These are phyloP conservation scores for Perca fluviatilis DNA, from an alignment of 2,113 vertebrate species.

Conservation along the genomic window DNA sequence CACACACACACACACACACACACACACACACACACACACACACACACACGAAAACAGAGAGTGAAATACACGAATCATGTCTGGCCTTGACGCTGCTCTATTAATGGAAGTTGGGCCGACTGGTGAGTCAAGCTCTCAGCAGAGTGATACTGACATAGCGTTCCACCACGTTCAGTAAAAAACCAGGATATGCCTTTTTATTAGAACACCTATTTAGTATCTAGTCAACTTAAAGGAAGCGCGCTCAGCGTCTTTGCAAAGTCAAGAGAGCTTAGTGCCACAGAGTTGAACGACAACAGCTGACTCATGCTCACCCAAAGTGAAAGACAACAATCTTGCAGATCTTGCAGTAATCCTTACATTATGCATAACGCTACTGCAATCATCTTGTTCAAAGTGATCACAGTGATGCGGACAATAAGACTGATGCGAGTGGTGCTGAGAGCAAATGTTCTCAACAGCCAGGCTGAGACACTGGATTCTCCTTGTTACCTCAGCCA, in stretches of 20 bases:
- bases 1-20: background rate
- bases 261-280: slow-evolving; percentile 41
- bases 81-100: background rate
- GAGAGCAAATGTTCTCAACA: slow-evolving; percentile 39
- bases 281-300: slow-evolving; percentile 38
- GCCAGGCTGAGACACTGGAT: slow-evolving; percentile 9
- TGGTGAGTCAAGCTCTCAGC: slow-evolving; percentile 2
- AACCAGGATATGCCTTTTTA: slow-evolving; percentile 21
- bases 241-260: slow-evolving; percentile 60
- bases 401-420: slow-evolving; percentile 49
- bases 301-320: slow-evolving; percentile 62
- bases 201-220: slow-evolving; percentile 31
- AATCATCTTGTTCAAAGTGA: slow-evolving; percentile 43
- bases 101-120: slow-evolving; percentile 5
- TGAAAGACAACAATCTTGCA: slow-evolving; percentile 30
- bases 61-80: background rate
- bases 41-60: background rate
- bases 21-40: background rate
- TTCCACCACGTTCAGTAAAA: slow-evolving; percentile 14
- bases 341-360: slow-evolving; percentile 10
- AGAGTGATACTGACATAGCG: slow-evolving; percentile 16
- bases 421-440: slow-evolving; percentile 1
- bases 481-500: slow-evolving; percentile 8
- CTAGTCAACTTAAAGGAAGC: slow-evolving; percentile 43
- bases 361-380: slow-evolving; percentile 30